Percentiles rank a stretch among this genome's conserved stretches.
Evolutionary conservation across 2,888 invertebrate genomes (phyloP).

Genomic region (Drosophila glabriapex): DNA sequence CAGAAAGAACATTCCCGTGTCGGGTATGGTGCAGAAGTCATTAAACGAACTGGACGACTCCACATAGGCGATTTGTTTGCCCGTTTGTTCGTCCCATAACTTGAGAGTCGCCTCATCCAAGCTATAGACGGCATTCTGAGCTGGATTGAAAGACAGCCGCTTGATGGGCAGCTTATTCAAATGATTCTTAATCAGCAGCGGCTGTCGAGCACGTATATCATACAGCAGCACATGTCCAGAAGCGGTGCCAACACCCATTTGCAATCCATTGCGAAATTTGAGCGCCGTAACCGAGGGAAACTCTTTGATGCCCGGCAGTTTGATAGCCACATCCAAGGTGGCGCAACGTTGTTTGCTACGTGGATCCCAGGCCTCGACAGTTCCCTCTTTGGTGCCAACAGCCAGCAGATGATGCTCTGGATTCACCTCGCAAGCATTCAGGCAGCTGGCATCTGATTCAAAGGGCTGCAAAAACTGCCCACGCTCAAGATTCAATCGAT

Average conservation of each 20-base stretch:
- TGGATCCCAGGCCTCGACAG: constrained; percentile 99
- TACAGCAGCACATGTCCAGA: constrained; percentile 97
- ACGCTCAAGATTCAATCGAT: constrained; percentile 96
- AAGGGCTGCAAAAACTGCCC: constrained; percentile 97
- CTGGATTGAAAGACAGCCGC: constrained; percentile 93
- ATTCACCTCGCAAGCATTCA: constrained; percentile 95
- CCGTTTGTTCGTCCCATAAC: constrained; percentile 95
- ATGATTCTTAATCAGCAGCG: constrained; percentile 96
- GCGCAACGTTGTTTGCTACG: constrained; percentile 91
- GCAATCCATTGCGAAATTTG: constrained; percentile 91
- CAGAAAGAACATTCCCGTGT: constrained; percentile 95
- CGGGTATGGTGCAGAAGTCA: constrained; percentile 95
- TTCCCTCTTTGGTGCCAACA: constrained; percentile 95
- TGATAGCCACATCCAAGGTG: constrained; percentile 92
- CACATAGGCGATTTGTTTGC: constrained; percentile 96
- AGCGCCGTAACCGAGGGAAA: constrained; percentile 89
- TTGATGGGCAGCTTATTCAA: constrained; percentile 97
- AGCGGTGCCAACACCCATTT: constrained; percentile 95
- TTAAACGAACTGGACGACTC: constrained; percentile 95
- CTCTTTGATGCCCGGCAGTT: constrained; percentile 87
- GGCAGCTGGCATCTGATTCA: constrained; percentile 89
- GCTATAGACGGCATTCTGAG: constrained; percentile 93
- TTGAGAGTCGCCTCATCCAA: constrained; percentile 95
- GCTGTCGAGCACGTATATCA: constrained; percentile 96
- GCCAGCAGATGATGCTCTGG: constrained; percentile 94